These are phyloP conservation scores for human DNA, from an alignment of 2,113 vertebrate species.

Conservation along the genomic window GRCh38 chr11:73202501-73203000, in stretches of 20 bases:
- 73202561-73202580: not conserved
- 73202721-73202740: not conserved
- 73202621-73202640: not conserved
- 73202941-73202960: not conserved
- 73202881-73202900: not conserved
- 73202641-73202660: not conserved
- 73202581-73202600: not conserved
- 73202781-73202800: not conserved
- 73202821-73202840: not conserved
- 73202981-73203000: not conserved
- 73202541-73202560: not conserved
- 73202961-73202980: not conserved
- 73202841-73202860: not conserved
- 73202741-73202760: not conserved
- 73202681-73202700: not conserved
- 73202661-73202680: not conserved
- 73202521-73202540: not conserved
- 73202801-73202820: not conserved
- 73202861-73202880: not conserved
- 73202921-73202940: not conserved
- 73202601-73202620: not conserved
- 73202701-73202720: not conserved
- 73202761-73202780: not conserved
- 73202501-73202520: not conserved
- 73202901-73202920: not conserved